Evolutionary conservation across 2,113 vertebrate genomes (phyloP), one percentile per base, ranked within the genome.

Genomic region (Phocoena phocoena): DNA sequence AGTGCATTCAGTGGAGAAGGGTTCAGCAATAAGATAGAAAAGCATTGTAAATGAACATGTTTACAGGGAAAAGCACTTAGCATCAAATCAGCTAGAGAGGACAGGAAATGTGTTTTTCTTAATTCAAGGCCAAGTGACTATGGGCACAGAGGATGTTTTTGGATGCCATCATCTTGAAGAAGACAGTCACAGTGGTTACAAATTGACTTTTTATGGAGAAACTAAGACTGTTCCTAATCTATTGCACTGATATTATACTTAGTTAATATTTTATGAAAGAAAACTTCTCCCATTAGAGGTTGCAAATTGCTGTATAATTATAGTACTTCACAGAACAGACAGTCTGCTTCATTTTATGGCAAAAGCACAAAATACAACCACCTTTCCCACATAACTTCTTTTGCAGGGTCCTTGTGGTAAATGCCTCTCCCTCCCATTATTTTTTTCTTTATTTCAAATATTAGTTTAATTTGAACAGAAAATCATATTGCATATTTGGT

Each of bases 241-340:
- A 98, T 98, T 98, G 98, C 98, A 98, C 98, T 17, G 97, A 98
- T 98, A 98, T 99, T 98, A 98, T 98, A 98, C 98, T 98, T 99
- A 98, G 98, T 99, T 98, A 99, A 99, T 99, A 99, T 98, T 99
- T 99, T 98, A 99, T 99, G 98, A 98, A 99, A 98, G 98, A 98
- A 98, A 98, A 99, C 98, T 98, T 96, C 96, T 98, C 98, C 98
- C 98, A 99, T 99, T 98, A 99, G 98, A 97, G 95, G 97, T 98
- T 95, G 98, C 97, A 98, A 99, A 99, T 99, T 98, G 98, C 98
- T 98, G 98, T 99, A 98, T 99, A 99, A 99, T 99, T 98, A 98
- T 96, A 99, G 98, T 98, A 98, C 97, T 99, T 98, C 96, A n/a
- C 97, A 90, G 97, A 98, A 81, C 73, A 98, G 98, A 98, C 98